Percentiles rank a stretch among this genome's conserved stretches.
phyloP scores from a whole-genome alignment of 2,888 invertebrate species.

The Melitaea athalia region DNA sequence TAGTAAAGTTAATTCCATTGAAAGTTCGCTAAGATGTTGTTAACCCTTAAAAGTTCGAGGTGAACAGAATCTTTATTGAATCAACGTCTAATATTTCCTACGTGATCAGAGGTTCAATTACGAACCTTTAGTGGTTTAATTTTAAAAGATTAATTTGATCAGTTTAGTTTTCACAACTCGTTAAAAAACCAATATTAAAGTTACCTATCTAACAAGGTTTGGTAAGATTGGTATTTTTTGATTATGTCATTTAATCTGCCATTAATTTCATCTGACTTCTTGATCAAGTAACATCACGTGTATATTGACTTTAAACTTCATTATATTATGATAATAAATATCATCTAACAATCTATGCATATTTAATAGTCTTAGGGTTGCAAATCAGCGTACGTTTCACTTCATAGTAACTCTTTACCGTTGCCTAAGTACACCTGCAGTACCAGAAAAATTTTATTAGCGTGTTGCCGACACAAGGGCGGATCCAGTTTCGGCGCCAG shows the following conservation, averaged over 20 bases:
- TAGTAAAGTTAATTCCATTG: background rate
- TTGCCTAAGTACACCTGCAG: too few species aligned
- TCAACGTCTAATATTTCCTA: background rate
- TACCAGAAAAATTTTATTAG: too few species aligned
- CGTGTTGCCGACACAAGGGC: too few species aligned
- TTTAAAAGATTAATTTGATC: background rate
- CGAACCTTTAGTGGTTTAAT: background rate
- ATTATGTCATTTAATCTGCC: background rate
- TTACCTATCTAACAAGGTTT: background rate
- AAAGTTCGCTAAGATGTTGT: background rate
- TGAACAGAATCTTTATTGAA: slow-evolving; percentile 2
- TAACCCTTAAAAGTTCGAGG: background rate
- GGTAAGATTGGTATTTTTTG: background rate
- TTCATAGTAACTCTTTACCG: too few species aligned
- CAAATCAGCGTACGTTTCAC: too few species aligned
- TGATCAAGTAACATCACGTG: background rate
- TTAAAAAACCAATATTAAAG: background rate
- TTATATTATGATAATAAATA: too few species aligned
- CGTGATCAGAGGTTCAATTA: background rate
- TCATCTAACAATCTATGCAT: too few species aligned
- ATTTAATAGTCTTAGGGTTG: too few species aligned
- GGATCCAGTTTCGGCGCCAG: too few species aligned
- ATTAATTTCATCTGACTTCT: background rate
- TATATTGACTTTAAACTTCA: background rate
- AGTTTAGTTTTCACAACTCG: background rate